phyloP scores from a whole-genome alignment of 1,140 invertebrate species.

The Orchestia grillus region DNA sequence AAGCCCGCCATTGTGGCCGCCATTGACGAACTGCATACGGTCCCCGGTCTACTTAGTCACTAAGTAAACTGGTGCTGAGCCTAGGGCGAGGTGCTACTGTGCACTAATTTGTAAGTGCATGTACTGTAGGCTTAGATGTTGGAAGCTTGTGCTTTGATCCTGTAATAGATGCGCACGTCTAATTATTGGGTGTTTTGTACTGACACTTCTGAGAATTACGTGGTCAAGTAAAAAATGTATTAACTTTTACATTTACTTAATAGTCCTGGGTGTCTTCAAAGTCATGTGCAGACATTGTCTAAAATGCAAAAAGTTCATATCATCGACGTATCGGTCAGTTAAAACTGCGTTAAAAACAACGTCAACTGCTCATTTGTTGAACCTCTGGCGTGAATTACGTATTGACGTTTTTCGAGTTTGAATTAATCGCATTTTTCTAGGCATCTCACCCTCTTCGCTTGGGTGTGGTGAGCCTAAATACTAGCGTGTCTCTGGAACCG shows the following conservation, averaged over 20 bases:
- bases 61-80: neutral
- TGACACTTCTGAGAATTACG: too few species aligned
- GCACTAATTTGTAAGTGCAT: neutral
- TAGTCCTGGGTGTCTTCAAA: too few species aligned
- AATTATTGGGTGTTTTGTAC: too few species aligned
- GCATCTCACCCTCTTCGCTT: neutral
- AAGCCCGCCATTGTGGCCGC: neutral
- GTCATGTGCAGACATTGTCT: too few species aligned
- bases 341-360: too few species aligned
- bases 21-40: neutral
- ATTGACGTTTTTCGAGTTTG: neutral
- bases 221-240: too few species aligned
- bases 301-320: neutral
- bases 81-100: neutral
- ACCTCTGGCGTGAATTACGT: neutral
- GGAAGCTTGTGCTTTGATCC: neutral
- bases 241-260: too few species aligned
- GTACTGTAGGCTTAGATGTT: neutral
- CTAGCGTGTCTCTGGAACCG: neutral
- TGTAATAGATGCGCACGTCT: too few species aligned
- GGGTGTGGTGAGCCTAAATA: neutral
- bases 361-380: too few species aligned
- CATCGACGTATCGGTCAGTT: neutral
- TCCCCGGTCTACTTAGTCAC: neutral
- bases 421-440: neutral